Conservation (phyloP, 2,888 invertebrate species). For the Acanthacorydalis orientalis region DNA sequence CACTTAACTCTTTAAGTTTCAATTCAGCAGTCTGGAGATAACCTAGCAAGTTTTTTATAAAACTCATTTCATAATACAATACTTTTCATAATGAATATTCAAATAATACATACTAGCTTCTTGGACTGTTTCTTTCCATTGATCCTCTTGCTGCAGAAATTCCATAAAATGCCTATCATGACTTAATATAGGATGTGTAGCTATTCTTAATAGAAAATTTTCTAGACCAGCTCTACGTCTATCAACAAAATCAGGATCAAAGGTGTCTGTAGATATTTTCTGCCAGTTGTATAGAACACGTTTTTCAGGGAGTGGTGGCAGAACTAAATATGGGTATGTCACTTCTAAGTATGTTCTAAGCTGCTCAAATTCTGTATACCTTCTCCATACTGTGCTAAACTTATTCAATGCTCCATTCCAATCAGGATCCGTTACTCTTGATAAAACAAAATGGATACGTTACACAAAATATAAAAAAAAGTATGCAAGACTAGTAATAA, state of each 20-base stretch:
- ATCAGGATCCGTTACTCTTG: slow-evolving; percentile 45
- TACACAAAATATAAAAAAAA: not conserved
- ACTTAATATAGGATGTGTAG: slow-evolving; percentile 55
- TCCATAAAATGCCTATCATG: slow-evolving; percentile 60
- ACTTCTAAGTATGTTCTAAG: slow-evolving; percentile 59
- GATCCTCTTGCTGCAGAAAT: slow-evolving; percentile 62
- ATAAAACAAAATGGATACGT: not conserved
- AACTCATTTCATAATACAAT: not conserved
- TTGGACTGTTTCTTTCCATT: slow-evolving; percentile 62
- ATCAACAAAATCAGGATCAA: slow-evolving; percentile 72
- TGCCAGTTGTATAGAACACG: slow-evolving; percentile 61
- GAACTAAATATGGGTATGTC: slow-evolving; percentile 61
- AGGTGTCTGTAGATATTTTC: slow-evolving; percentile 57
- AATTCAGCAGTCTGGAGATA: slow-evolving; percentile 62
- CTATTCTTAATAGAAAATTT: slow-evolving; percentile 60
- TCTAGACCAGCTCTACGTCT: slow-evolving; percentile 66
- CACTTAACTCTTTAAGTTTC: slow-evolving; percentile 56
- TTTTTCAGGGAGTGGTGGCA: slow-evolving; percentile 72
- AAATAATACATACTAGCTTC: slow-evolving; percentile 38
- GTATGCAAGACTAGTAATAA: no score
- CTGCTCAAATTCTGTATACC: slow-evolving; percentile 75
- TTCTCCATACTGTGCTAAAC: slow-evolving; percentile 53
- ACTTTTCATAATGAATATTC: not conserved
- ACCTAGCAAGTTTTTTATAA: slow-evolving; percentile 24
- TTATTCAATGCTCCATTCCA: slow-evolving; percentile 41